Conservation (phyloP, 2,888 invertebrate species). For the Andrena bucephala region DNA sequence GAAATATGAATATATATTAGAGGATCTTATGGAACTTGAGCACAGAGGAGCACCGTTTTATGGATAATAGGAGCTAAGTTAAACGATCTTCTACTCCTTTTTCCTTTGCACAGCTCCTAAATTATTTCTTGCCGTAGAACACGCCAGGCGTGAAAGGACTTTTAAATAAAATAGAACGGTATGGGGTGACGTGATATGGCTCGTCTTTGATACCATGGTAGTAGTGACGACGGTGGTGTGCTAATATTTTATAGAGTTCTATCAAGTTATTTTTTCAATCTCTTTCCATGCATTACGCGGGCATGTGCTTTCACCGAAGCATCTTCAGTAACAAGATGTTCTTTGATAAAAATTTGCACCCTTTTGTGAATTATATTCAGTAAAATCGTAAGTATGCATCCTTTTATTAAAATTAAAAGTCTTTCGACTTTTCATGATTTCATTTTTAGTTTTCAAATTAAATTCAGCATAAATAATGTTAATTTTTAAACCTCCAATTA, state of each 20-base stretch:
- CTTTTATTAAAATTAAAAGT: too few relatives aligned
- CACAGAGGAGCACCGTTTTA: background rate
- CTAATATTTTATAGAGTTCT: slow-evolving; percentile 34
- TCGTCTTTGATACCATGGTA: slow-evolving; percentile 28
- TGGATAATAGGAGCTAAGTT: background rate
- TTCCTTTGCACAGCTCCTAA: background rate
- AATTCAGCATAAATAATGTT: too few relatives aligned
- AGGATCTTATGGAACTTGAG: slow-evolving; percentile 2
- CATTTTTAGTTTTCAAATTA: too few relatives aligned
- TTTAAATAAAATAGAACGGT: background rate
- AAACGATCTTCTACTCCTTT: background rate
- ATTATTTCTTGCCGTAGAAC: slow-evolving; percentile 3
- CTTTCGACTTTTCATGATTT: too few relatives aligned
- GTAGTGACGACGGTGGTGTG: background rate
- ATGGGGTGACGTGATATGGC: slow-evolving; percentile 11
- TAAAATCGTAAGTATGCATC: background rate
- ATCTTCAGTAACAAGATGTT: slow-evolving; percentile 26
- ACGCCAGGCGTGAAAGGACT: background rate
- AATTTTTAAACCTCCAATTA: background rate
- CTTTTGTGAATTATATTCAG: background rate
- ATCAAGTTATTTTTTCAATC: slow-evolving; percentile 37
- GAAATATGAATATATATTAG: background rate
- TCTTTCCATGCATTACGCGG: slow-evolving; percentile 13
- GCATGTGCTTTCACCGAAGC: slow-evolving; percentile 11
- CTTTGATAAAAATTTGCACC: background rate